phyloP scores from a whole-genome alignment of 2,888 invertebrate genomes.

The Pristionchus maxplancki region DNA sequence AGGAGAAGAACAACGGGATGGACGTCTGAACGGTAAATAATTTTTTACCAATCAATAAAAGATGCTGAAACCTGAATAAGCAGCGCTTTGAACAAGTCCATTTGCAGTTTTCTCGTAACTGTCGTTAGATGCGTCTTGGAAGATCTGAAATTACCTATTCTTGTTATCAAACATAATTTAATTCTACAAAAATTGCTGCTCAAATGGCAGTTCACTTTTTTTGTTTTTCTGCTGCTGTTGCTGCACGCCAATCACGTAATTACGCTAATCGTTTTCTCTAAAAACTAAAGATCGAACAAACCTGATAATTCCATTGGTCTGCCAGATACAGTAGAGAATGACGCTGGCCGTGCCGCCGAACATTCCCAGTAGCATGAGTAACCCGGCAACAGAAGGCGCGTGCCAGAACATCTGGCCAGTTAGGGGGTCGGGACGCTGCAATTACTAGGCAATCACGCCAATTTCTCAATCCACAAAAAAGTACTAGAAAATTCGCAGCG shows the following conservation, averaged over 20 bases:
- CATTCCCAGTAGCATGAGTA: neutral
- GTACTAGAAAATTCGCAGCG: too few relatives aligned
- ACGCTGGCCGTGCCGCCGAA: neutral
- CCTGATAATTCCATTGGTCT: neutral
- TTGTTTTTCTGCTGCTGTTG: too few relatives aligned
- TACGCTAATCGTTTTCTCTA: too few relatives aligned
- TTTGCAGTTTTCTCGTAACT: neutral
- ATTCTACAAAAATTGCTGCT: too few relatives aligned
- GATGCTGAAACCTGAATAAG: neutral
- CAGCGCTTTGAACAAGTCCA: neutral
- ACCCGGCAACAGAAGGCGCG: neutral
- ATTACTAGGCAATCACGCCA: too few relatives aligned
- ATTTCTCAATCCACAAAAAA: too few relatives aligned
- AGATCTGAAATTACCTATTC: neutral
- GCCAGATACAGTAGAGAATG: neutral
- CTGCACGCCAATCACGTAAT: too few relatives aligned
- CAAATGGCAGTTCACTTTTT: too few relatives aligned
- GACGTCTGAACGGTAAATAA: neutral
- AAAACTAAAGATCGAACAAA: too few relatives aligned
- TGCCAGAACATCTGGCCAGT: neutral
- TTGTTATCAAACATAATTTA: too few relatives aligned
- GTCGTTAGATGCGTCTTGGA: neutral
- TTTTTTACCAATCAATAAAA: neutral
- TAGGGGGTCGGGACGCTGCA: neutral
- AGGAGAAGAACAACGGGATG: neutral